These are phyloP conservation scores for Philypnodon macrostomus DNA, from an alignment of 2,797 vertebrate genomes.

Conservation along the genomic window DNA sequence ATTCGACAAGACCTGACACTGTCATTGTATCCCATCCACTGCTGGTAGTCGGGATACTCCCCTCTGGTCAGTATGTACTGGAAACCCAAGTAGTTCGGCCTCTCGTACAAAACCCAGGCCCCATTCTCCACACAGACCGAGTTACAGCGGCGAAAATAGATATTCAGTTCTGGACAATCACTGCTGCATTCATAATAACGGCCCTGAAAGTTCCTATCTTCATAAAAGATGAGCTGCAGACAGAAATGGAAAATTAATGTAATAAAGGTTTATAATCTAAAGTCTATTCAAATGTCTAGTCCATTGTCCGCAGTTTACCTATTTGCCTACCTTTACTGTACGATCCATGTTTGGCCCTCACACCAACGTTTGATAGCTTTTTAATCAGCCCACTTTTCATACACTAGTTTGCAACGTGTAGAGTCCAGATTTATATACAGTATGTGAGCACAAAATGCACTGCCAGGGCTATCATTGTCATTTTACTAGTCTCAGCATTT, in stretches of 20 bases:
- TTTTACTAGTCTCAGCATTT: constrained; percentile 57
- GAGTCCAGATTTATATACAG: constrained; percentile 57
- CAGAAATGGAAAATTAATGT: background rate
- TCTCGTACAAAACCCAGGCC: constrained; percentile 64
- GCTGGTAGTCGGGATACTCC: constrained; percentile 61
- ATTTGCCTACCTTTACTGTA: constrained; percentile 55
- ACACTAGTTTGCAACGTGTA: constrained; percentile 24
- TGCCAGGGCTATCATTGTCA: constrained; percentile 57
- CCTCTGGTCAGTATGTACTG: constrained; percentile 65
- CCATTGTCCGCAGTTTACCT: no score
- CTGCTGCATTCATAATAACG: constrained; percentile 58
- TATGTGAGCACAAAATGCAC: constrained; percentile 43
- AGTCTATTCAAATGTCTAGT: no score
- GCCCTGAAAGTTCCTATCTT: constrained; percentile 65
- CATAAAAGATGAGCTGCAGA: constrained; percentile 64
- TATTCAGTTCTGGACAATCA: constrained; percentile 62
- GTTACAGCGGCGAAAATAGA: constrained; percentile 60
- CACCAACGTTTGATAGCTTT: constrained; percentile 20
- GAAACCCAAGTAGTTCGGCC: constrained; percentile 62
- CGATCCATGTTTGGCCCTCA: constrained; percentile 54
- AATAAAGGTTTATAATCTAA: no score
- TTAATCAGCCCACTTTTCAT: constrained; percentile 33
- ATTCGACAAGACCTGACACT: constrained; percentile 60
- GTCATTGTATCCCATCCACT: constrained; percentile 67
- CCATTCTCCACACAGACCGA: constrained; percentile 60